phyloP scores from a whole-genome alignment of 2,797 vertebrate genomes.

The Botia kubotai region DNA sequence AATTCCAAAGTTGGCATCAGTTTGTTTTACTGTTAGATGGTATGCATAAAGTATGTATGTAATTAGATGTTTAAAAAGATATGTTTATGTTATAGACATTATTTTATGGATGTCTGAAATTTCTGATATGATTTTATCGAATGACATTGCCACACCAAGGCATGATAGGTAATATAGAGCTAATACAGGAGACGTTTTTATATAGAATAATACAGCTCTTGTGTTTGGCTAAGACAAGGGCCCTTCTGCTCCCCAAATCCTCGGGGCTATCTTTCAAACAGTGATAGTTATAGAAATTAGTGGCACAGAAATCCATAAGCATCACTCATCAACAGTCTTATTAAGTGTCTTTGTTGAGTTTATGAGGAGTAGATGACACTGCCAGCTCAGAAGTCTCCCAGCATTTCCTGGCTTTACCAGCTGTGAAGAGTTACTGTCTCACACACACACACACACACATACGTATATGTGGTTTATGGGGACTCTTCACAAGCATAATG shows the following conservation, averaged over 20 bases:
- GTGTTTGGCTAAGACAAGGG: slow-evolving; percentile 77
- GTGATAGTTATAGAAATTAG: slow-evolving; percentile 99
- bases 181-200: slow-evolving; percentile 74
- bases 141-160: slow-evolving; percentile 65
- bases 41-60: slow-evolving; percentile 7
- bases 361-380: slow-evolving; percentile 81
- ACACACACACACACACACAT: neutral
- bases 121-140: slow-evolving; percentile 73
- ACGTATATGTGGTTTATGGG: neutral
- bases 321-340: slow-evolving; percentile 94
- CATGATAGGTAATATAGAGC: slow-evolving; percentile 75
- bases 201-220: slow-evolving; percentile 91
- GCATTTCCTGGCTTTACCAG: slow-evolving; percentile 59
- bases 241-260: slow-evolving; percentile 87
- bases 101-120: slow-evolving; percentile 6
- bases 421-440: slow-evolving; percentile 52
- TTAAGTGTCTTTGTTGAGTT: slow-evolving; percentile 87
- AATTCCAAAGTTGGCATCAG: too few relatives aligned
- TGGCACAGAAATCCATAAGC: slow-evolving; percentile 91
- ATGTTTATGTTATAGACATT: neutral
- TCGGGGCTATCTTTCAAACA: slow-evolving; percentile 94
- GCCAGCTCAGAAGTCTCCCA: slow-evolving; percentile 66
- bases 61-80: slow-evolving; percentile 19
- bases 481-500: too few relatives aligned
- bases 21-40: neutral